These are phyloP conservation scores for Heterodera schachtii DNA, from an alignment of 1,140 invertebrate genomes.

Conservation along the genomic window DNA sequence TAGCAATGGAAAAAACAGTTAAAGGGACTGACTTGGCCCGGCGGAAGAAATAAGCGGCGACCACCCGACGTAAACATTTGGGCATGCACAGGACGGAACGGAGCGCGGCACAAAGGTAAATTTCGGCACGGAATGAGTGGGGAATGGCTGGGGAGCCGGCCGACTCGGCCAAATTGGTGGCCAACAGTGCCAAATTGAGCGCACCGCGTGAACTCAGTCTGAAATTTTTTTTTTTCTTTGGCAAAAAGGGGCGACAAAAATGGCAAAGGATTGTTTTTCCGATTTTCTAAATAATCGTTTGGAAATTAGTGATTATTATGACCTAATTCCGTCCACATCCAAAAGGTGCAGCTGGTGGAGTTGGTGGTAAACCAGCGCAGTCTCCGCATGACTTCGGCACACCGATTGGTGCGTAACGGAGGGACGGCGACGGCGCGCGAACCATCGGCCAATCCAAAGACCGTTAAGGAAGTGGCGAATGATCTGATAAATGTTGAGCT, in stretches of 20 bases:
- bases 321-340: constrained; percentile 19
- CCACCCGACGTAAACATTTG: constrained; percentile 40
- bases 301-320: not conserved
- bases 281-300: not conserved
- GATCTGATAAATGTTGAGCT: not conserved
- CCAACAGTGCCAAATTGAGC: constrained; percentile 58
- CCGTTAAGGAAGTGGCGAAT: constrained; percentile 60
- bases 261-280: no score
- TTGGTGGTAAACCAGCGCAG: constrained; percentile 64
- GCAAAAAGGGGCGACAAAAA: no score
- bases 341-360: constrained; percentile 53
- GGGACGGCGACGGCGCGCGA: constrained; percentile 51
- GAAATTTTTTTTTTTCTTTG: not conserved
- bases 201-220: constrained; percentile 37
- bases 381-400: constrained; percentile 59
- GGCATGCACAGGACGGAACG: constrained; percentile 48
- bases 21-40: constrained; percentile 36
- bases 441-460: constrained; percentile 63
- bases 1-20: not conserved
- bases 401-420: constrained; percentile 45
- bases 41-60: constrained; percentile 55
- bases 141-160: constrained; percentile 60
- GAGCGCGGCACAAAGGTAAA: constrained; percentile 61
- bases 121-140: constrained; percentile 55
- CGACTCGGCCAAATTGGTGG: constrained; percentile 61